Evolutionary conservation across 2,888 invertebrate genomes (phyloP).

Genomic region (Drosophila aldrichi): DNA sequence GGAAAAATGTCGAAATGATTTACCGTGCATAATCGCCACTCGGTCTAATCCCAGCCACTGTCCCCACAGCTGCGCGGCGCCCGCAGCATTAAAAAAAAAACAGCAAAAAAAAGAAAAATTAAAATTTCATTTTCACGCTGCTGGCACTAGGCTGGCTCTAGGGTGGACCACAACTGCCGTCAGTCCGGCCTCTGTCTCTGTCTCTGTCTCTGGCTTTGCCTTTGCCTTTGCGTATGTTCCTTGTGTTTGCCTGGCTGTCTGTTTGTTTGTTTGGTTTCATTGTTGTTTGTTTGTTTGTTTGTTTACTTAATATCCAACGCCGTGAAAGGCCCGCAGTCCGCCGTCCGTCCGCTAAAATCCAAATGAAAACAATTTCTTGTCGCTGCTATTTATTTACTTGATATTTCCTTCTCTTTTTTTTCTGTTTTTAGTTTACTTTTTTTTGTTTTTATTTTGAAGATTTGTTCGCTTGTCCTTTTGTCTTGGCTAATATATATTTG

Average conservation of each 20-base stretch:
- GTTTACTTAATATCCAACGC: constrained; percentile 52
- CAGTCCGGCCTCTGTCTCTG: not conserved
- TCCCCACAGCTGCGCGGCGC: too few relatives aligned
- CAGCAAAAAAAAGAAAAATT: constrained; percentile 54
- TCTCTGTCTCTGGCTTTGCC: not conserved
- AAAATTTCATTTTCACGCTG: constrained; percentile 69
- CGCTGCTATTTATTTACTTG: constrained; percentile 46
- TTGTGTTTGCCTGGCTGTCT: constrained; percentile 67
- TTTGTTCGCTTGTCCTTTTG: constrained; percentile 9
- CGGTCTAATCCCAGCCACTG: constrained; percentile 39
- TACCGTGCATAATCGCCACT: constrained; percentile 81
- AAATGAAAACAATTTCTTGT: constrained; percentile 71
- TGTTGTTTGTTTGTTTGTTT: constrained; percentile 75
- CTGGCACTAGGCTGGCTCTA: constrained; percentile 15
- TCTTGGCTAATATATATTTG: constrained; percentile 30
- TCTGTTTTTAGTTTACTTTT: constrained; percentile 23
- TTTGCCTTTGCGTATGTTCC: constrained; percentile 13
- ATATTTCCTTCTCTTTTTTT: constrained; percentile 9
- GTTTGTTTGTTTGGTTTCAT: constrained; percentile 78
- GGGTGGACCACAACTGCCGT: constrained; percentile 8
- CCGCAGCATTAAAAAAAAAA: constrained; percentile 37
- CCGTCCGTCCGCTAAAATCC: constrained; percentile 31
- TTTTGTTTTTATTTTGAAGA: constrained; percentile 1
- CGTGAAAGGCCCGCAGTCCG: constrained; percentile 2
- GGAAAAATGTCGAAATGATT: constrained; percentile 83